Evolutionary conservation across 2,888 invertebrate genomes (phyloP).

Genomic region (Apodemia zela): DNA sequence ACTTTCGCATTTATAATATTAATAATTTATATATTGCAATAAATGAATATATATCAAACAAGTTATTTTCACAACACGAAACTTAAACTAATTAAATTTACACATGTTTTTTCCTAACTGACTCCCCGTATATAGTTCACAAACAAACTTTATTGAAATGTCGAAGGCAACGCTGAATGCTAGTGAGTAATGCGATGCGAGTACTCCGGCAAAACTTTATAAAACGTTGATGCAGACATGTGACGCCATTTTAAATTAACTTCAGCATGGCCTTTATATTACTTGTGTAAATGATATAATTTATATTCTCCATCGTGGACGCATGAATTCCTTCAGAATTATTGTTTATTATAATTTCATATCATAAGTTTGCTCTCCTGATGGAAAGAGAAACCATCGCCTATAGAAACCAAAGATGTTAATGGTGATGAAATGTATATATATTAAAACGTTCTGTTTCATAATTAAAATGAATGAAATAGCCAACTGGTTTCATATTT

Average conservation of each 20-base stretch:
- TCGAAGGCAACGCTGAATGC: conserved; percentile 5
- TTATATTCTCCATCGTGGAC: background rate
- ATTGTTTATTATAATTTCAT: no score
- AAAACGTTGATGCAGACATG: conserved; percentile 13
- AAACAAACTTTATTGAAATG: conserved; percentile 7
- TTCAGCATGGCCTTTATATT: background rate
- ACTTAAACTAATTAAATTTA: background rate
- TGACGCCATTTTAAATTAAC: conserved; percentile 9
- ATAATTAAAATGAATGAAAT: no score
- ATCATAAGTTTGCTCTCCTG: no score
- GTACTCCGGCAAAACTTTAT: background rate
- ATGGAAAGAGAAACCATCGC: no score
- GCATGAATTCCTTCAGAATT: background rate
- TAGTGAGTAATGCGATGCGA: background rate
- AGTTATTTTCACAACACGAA: no score
- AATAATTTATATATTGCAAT: no score
- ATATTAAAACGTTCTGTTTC: no score
- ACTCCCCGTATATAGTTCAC: background rate
- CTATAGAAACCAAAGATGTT: no score
- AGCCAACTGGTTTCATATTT: no score
- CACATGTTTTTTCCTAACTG: background rate
- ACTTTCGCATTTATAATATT: no score
- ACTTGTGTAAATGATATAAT: conserved; percentile 2
- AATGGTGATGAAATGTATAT: no score
- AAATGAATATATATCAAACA: no score